Evolutionary conservation across 2,888 invertebrate species (phyloP).

Genomic region (Arge pagana): DNA sequence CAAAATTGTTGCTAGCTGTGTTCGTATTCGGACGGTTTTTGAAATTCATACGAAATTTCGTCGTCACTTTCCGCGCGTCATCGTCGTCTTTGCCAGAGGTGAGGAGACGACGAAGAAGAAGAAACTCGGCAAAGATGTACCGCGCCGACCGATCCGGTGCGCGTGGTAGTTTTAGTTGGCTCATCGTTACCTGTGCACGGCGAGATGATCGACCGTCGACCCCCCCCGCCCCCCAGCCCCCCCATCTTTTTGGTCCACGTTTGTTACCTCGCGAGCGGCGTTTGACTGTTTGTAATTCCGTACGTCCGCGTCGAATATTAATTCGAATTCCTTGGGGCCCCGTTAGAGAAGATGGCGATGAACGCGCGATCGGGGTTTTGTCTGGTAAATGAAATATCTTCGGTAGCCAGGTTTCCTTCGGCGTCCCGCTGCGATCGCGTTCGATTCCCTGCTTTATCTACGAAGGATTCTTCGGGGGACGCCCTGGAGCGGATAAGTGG

Average conservation of each 20-base stretch:
- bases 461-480: slow-evolving; percentile 36
- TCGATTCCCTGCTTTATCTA: slow-evolving; percentile 43
- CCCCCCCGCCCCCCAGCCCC: slow-evolving; percentile 29
- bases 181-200: slow-evolving; percentile 37
- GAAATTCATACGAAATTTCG: too few relatives aligned
- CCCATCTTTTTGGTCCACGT: slow-evolving; percentile 19
- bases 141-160: too few relatives aligned
- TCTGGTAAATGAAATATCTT: slow-evolving; percentile 55
- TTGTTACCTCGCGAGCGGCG: slow-evolving; percentile 18
- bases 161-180: slow-evolving; percentile 25
- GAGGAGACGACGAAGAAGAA: slow-evolving; percentile 22
- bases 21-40: too few relatives aligned
- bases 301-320: slow-evolving; percentile 58
- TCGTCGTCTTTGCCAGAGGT: too few relatives aligned
- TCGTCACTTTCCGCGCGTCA: too few relatives aligned
- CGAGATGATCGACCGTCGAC: slow-evolving; percentile 44
- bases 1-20: too few relatives aligned
- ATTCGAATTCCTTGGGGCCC: slow-evolving; percentile 54
- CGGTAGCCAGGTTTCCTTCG: slow-evolving; percentile 51
- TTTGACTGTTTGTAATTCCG: slow-evolving; percentile 55
- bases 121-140: too few relatives aligned
- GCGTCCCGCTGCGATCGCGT: slow-evolving; percentile 48
- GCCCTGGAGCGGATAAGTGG: slow-evolving; percentile 53
- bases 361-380: slow-evolving; percentile 36
- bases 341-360: slow-evolving; percentile 25